Evolutionary conservation across 2,888 invertebrate genomes (phyloP).

Genomic region (Tenthredo livida): DNA sequence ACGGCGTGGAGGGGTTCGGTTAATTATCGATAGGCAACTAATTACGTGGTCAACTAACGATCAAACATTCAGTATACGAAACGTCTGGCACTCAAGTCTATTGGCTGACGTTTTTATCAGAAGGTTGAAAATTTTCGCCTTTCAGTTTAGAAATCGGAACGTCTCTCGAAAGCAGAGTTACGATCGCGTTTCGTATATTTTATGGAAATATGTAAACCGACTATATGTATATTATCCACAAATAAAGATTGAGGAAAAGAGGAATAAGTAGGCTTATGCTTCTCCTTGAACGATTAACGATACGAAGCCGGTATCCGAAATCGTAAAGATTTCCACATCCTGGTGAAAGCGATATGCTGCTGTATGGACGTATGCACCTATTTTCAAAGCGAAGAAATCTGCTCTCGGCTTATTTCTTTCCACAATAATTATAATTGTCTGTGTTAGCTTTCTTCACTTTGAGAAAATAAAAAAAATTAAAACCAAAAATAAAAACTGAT

Average conservation of each 20-base stretch:
- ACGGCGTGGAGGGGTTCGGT: neutral
- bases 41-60: constrained; percentile 17
- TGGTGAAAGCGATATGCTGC: neutral
- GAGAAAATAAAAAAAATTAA: neutral
- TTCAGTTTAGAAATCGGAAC: neutral
- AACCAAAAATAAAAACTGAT: no score
- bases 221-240: neutral
- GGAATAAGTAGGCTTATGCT: neutral
- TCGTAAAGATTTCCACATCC: constrained; percentile 20
- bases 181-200: neutral
- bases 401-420: no score
- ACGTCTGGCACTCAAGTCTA: constrained; percentile 6
- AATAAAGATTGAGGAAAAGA: neutral
- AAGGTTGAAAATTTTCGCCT: neutral
- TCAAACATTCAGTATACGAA: neutral
- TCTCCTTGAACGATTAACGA: neutral
- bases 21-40: constrained; percentile 25
- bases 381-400: neutral
- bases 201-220: neutral
- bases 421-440: no score
- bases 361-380: neutral
- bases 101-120: neutral
- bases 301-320: neutral
- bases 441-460: neutral
- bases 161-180: neutral